Evolutionary conservation across 2,888 invertebrate genomes (phyloP), one percentile per base, ranked within the genome.

Genomic region (Lithosia quadra): DNA sequence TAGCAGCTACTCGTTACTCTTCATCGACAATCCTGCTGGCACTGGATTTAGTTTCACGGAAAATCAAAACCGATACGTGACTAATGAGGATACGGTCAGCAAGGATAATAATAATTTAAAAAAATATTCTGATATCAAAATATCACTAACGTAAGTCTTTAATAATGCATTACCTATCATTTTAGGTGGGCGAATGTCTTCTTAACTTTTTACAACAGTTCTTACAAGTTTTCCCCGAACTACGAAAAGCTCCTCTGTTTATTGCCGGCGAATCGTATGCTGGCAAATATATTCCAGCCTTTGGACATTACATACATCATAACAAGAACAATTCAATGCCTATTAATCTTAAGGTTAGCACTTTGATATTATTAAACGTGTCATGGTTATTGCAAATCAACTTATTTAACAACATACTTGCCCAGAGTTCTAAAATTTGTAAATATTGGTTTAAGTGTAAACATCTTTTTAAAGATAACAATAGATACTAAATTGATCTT

Each of bases 11-110:
- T 93, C 94, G 34, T 83, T 96, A 76, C 76, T 96, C 21, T 96
- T 94, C 82, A 93, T 96, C 70, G 96, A 96, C 76, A 96, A 95
- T 78, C 96, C 96, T 2, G 96, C 95, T n/a, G 95, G 95, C 9
- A 88, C 94, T 55, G 93, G 96, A 2, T 96, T 95, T 81, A 96
- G 96, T 82, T 96, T 94, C 77, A 95, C 95, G 0, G 86, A 90
- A 34, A n/a, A 28, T 1, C 76, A 87, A 13, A 34, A 33, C 2
- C 49, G 33, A 18, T 73, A 68, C 28, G 71, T n/a, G 13, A 71
- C 63, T 10, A 57, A 73, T 24, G 63, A 73, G 21, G 71, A 78
- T 24, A 64, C 56, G 56, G 56, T 64, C 22, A n/a, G 56, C 8
- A 34, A 43, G n/a, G 1, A n/a, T 34, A 7, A 8, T 34, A 34